Evolutionary conservation across 2,113 vertebrate species (phyloP).

Genomic region (Centropus unirufus): DNA sequence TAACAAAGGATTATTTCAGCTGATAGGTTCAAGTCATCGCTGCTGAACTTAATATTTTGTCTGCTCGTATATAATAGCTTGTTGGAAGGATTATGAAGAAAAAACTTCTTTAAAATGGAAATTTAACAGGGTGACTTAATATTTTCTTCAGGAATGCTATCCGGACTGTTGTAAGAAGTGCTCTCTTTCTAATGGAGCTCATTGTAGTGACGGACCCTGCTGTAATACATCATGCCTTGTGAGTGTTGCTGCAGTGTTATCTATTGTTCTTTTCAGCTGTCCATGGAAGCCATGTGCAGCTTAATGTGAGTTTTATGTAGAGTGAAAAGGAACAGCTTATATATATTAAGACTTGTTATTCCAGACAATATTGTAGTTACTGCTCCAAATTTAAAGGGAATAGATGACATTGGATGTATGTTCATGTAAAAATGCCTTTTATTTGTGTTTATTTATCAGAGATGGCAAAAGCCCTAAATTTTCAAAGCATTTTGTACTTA

Average conservation of each 20-base stretch:
- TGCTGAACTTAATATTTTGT: not conserved
- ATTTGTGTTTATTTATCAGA: not conserved
- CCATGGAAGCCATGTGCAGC: not conserved
- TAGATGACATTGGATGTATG: not conserved
- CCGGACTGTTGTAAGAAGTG: slow-evolving; percentile 97
- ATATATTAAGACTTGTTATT: not conserved
- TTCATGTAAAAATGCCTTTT: not conserved
- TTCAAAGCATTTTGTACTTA: not conserved
- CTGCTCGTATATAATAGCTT: not conserved
- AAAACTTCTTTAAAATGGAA: not conserved
- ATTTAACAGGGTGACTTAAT: not conserved
- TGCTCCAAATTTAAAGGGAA: not conserved
- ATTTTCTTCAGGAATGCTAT: slow-evolving; percentile 88
- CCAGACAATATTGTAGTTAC: not conserved
- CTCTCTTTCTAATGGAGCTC: slow-evolving; percentile 94
- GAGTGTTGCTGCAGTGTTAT: slow-evolving; percentile 41
- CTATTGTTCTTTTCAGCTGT: not conserved
- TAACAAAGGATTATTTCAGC: not conserved
- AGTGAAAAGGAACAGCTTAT: not conserved
- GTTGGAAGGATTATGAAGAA: not conserved
- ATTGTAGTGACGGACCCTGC: slow-evolving; percentile 96
- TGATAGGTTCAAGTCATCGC: not conserved
- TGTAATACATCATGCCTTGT: slow-evolving; percentile 93
- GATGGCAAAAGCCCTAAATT: not conserved
- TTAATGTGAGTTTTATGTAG: not conserved